phyloP scores from a whole-genome alignment of 35 echinoderm and acorn worm genomes.

The Strongylocentrotus purpuratus region DNA sequence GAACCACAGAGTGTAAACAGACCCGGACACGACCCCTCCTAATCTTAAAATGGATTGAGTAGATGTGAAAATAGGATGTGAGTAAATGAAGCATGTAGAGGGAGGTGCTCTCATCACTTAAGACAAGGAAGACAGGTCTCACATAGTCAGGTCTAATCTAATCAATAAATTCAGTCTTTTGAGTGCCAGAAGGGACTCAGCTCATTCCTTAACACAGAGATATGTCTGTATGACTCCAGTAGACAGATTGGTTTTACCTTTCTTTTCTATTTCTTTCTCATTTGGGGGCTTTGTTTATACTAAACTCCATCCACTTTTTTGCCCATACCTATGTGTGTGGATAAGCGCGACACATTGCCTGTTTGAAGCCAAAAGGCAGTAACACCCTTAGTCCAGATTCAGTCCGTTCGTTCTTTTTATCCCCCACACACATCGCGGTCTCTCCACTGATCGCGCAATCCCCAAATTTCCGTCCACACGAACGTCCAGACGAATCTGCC shows the following conservation, averaged over 20 bases:
- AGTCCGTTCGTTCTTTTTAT: too few species aligned
- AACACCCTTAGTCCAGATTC: too few species aligned
- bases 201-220: background rate
- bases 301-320: too few species aligned
- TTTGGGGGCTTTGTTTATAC: background rate
- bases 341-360: too few species aligned
- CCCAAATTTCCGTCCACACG: too few species aligned
- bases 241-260: background rate
- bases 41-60: slow-evolving; percentile 13
- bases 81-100: background rate
- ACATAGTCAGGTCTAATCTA: background rate
- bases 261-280: too few species aligned
- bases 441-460: too few species aligned
- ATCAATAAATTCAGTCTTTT: background rate
- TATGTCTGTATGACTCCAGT: background rate
- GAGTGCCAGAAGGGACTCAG: background rate
- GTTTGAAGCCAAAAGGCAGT: too few species aligned
- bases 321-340: too few species aligned
- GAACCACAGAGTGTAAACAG: background rate
- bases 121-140: background rate
- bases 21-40: background rate
- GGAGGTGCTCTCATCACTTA: background rate
- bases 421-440: too few species aligned
- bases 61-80: background rate
- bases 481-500: too few species aligned